These are phyloP conservation scores for Phaenicophaeus curvirostris DNA, from an alignment of 2,797 vertebrate species.

Conservation along the genomic window DNA sequence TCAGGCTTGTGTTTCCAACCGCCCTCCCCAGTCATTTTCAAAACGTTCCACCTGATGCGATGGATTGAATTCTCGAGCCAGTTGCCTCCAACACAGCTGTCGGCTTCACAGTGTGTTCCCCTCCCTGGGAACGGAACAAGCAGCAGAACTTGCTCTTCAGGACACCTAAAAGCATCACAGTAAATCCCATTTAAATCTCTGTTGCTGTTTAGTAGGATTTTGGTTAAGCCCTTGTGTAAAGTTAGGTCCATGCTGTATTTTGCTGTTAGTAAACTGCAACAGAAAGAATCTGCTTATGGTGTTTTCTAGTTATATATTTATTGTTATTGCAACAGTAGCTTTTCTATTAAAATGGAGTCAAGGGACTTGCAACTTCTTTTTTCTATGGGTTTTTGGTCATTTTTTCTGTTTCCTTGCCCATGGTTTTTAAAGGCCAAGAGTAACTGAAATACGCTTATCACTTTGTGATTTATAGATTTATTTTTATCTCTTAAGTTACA, in stretches of 20 bases:
- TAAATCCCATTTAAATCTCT: neutral
- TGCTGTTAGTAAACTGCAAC: neutral
- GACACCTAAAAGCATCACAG: neutral
- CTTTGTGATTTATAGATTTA: neutral
- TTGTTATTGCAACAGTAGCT: neutral
- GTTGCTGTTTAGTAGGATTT: neutral
- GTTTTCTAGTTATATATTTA: neutral
- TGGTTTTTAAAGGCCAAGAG: neutral
- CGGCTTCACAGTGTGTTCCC: rapidly evolving
- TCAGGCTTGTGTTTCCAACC: neutral
- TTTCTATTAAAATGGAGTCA: neutral
- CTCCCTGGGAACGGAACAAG: neutral
- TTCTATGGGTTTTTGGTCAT: neutral
- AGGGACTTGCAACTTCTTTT: neutral
- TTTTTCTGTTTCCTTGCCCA: neutral
- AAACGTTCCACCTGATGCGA: neutral
- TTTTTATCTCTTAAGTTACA: neutral
- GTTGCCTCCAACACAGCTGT: neutral
- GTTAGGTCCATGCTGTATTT: neutral
- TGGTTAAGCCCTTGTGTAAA: neutral
- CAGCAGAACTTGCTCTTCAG: neutral
- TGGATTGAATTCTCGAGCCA: neutral
- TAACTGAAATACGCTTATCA: neutral
- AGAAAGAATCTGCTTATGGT: neutral
- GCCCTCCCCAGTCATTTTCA: neutral